These are phyloP conservation scores for Drosophila stalkeri DNA, from an alignment of 2,888 invertebrate species.

Conservation along the genomic window DNA sequence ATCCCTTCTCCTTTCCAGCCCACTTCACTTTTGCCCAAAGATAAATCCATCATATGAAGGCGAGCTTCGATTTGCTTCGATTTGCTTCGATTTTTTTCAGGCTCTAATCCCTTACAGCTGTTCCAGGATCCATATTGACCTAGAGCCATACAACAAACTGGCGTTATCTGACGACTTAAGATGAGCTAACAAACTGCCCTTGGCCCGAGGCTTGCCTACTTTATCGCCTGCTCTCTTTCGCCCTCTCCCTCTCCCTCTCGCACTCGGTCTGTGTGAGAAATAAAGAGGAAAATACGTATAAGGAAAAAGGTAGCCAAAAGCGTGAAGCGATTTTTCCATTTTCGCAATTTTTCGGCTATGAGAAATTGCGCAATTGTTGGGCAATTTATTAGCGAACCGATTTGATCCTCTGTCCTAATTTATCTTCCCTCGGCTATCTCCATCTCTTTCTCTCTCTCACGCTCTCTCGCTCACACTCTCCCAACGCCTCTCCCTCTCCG, in stretches of 20 bases:
- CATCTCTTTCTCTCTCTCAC: conserved; percentile 1
- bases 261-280: conserved; percentile 5
- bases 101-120: conserved; percentile 63
- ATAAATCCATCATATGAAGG: background rate
- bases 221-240: conserved; percentile 43
- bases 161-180: conserved; percentile 67
- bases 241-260: background rate
- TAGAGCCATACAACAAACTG: conserved; percentile 19
- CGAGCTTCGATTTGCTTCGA: background rate
- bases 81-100: too few species aligned
- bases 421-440: conserved; percentile 53
- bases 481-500: background rate
- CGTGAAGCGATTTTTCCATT: conserved; percentile 46
- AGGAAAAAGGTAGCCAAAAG: conserved; percentile 48
- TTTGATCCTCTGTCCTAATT: conserved; percentile 67
- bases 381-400: conserved; percentile 77
- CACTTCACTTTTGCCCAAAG: background rate
- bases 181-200: conserved; percentile 49
- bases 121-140: conserved; percentile 11
- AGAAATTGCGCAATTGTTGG: conserved; percentile 81
- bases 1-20: background rate
- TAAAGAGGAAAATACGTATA: conserved; percentile 34
- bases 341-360: conserved; percentile 47
- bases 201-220: conserved; percentile 46
- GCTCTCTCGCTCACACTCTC: background rate